Percentiles rank a stretch among this genome's conserved stretches.
Conservation (phyloP, 2,888 invertebrate species). For the Halocaridina rubra region DNA sequence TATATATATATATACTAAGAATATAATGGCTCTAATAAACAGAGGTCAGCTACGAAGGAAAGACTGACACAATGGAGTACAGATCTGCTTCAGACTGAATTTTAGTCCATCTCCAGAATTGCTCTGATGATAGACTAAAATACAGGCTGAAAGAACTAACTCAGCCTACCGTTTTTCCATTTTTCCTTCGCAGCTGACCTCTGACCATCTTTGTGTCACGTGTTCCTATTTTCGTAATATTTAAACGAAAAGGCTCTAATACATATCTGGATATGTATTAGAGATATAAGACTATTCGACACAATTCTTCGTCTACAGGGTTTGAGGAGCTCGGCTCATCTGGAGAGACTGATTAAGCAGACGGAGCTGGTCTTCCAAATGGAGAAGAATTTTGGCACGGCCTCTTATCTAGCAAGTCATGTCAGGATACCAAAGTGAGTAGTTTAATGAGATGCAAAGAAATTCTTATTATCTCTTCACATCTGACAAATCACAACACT, state of each 20-base stretch:
- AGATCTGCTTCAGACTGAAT: too few relatives aligned
- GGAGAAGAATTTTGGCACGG: conserved; percentile 58
- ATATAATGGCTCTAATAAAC: too few relatives aligned
- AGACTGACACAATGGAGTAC: too few relatives aligned
- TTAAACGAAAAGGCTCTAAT: too few relatives aligned
- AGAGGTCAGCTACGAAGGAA: too few relatives aligned
- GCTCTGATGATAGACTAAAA: neutral
- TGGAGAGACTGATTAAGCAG: conserved; percentile 73
- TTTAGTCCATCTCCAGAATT: too few relatives aligned
- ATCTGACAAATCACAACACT: too few relatives aligned
- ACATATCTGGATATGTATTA: too few relatives aligned
- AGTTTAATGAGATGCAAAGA: neutral
- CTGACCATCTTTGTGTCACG: too few relatives aligned
- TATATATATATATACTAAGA: neutral
- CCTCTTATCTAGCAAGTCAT: conserved; percentile 28
- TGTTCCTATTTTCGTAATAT: too few relatives aligned
- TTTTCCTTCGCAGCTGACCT: neutral
- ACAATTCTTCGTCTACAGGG: conserved; percentile 66
- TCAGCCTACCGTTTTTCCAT: neutral
- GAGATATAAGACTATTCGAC: too few relatives aligned
- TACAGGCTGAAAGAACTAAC: neutral
- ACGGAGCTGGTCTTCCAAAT: conserved; percentile 66
- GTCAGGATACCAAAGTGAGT: conserved; percentile 38
- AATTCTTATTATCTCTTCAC: too few relatives aligned
- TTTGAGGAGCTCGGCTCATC: conserved; percentile 73